Conservation (phyloP, 2,888 invertebrate genomes). For the Pseudococcus jackbeardsleyi region DNA sequence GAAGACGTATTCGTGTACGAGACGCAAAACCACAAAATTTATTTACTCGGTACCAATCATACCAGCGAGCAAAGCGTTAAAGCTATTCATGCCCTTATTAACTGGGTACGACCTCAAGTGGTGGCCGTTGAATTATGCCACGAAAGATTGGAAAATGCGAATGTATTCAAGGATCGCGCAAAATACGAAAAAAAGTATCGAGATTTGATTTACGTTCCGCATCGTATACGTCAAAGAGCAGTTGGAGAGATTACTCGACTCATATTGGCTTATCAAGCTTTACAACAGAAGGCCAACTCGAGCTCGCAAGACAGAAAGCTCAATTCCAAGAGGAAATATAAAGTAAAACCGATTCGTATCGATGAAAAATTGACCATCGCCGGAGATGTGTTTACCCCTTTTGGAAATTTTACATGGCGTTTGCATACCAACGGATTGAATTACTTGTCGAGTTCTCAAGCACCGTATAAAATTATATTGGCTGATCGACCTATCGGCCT, state of each 20-base stretch:
- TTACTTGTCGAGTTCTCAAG: not conserved
- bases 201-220: not conserved
- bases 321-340: not conserved
- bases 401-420: not conserved
- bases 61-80: not conserved
- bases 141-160: conserved; percentile 16
- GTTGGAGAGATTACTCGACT: not conserved
- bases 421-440: not conserved
- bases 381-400: conserved; percentile 28
- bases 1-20: conserved; percentile 8
- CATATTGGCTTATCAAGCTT: conserved; percentile 8
- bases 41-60: conserved; percentile 46
- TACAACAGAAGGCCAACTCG: not conserved
- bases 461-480: conserved; percentile 11
- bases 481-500: conserved; percentile 12
- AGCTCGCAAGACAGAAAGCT: not conserved
- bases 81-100: not conserved
- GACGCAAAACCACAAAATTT: conserved; percentile 5
- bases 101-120: not conserved
- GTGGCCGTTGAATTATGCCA: conserved; percentile 34
- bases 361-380: conserved; percentile 20
- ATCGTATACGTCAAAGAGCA: not conserved
- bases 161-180: not conserved
- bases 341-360: conserved; percentile 16
- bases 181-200: conserved; percentile 10